These are phyloP conservation scores for Xiphydria camelus DNA, from an alignment of 2,888 invertebrate species.

Conservation along the genomic window DNA sequence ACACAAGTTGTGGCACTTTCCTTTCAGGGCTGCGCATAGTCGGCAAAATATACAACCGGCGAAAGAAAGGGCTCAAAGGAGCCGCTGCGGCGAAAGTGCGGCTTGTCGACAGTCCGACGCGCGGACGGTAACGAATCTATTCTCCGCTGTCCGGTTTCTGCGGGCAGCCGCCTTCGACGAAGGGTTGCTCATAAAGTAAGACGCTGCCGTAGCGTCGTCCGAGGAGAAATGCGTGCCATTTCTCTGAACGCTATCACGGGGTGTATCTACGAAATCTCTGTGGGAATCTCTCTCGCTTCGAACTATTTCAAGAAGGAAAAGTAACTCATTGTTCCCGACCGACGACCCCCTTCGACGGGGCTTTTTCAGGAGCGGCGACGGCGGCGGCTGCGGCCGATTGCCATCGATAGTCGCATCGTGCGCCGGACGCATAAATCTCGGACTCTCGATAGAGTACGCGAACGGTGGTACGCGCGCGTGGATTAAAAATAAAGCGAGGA, in stretches of 20 bases:
- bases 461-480: too few species aligned
- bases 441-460: too few species aligned
- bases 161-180: slow-evolving; percentile 26
- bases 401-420: slow-evolving; percentile 27
- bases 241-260: slow-evolving; percentile 15
- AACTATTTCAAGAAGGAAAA: slow-evolving; percentile 11
- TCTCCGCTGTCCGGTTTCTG: background rate
- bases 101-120: too few species aligned
- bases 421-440: slow-evolving; percentile 12
- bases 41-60: background rate
- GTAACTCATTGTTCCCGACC: slow-evolving; percentile 19
- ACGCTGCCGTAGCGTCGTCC: slow-evolving; percentile 14
- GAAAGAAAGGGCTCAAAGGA: too few species aligned
- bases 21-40: background rate
- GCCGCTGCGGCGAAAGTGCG: too few species aligned
- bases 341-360: too few species aligned
- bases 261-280: slow-evolving; percentile 16
- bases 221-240: slow-evolving; percentile 18
- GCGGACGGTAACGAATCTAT: too few species aligned
- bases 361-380: too few species aligned
- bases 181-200: slow-evolving; percentile 42
- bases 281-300: slow-evolving; percentile 10
- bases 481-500: too few species aligned
- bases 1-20: slow-evolving; percentile 14
- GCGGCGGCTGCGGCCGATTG: too few species aligned